Percentiles rank a stretch among this genome's conserved stretches.
These are phyloP conservation scores for Drosophila differens DNA, from an alignment of 2,888 invertebrate genomes.

Conservation along the genomic window DNA sequence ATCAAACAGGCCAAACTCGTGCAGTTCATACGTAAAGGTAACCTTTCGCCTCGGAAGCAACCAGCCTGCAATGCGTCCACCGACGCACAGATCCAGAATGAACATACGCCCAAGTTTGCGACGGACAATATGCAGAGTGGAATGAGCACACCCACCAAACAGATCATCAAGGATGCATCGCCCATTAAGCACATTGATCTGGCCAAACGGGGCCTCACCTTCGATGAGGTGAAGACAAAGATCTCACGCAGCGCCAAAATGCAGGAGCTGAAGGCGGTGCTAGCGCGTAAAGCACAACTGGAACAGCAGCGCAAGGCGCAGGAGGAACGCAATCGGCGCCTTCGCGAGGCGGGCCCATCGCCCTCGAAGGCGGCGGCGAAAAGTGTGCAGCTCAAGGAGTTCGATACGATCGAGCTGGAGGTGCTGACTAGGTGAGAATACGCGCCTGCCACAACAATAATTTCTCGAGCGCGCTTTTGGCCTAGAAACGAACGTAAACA, in stretches of 20 bases:
- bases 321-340: slow-evolving; percentile 82
- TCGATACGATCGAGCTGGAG: slow-evolving; percentile 91
- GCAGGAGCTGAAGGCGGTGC: slow-evolving; percentile 89
- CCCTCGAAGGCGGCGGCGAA: slow-evolving; percentile 70
- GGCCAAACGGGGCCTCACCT: slow-evolving; percentile 87
- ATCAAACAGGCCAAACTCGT: slow-evolving; percentile 82
- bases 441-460: slow-evolving; percentile 67
- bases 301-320: slow-evolving; percentile 87
- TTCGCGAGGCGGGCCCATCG: slow-evolving; percentile 75
- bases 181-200: slow-evolving; percentile 84
- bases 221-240: slow-evolving; percentile 90
- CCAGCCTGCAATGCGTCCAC: slow-evolving; percentile 30
- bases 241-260: slow-evolving; percentile 89
- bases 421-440: slow-evolving; percentile 89
- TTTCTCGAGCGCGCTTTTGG: slow-evolving; percentile 43
- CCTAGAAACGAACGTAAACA: slow-evolving; percentile 72
- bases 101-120: slow-evolving; percentile 66
- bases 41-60: slow-evolving; percentile 84
- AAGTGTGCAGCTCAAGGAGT: slow-evolving; percentile 87
- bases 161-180: slow-evolving; percentile 84
- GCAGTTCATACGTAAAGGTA: slow-evolving; percentile 84
- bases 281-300: slow-evolving; percentile 89
- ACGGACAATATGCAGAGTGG: slow-evolving; percentile 78
- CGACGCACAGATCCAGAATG: slow-evolving; percentile 45
- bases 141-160: slow-evolving; percentile 83